Evolutionary conservation across 2,797 vertebrate genomes (phyloP).

Genomic region (Rhabdophis nuchalis): DNA sequence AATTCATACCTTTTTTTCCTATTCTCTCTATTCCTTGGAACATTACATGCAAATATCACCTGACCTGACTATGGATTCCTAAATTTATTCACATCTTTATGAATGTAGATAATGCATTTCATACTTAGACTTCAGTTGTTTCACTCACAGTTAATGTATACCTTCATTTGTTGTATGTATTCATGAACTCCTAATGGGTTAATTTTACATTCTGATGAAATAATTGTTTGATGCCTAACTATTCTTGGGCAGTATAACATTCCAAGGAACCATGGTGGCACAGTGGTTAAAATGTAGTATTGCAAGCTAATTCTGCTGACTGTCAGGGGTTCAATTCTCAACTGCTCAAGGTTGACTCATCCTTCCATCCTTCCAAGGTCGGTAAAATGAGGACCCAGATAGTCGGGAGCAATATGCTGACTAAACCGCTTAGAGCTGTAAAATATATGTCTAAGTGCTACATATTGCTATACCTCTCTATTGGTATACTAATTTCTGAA

Average conservation of each 20-base stretch:
- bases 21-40: not conserved
- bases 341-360: not conserved
- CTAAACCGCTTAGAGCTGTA: not conserved
- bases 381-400: not conserved
- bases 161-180: not conserved
- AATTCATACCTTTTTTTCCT: not conserved
- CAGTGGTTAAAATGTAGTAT: not conserved
- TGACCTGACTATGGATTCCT: not conserved
- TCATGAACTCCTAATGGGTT: not conserved
- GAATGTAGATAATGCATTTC: not conserved
- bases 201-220: not conserved
- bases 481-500: not conserved
- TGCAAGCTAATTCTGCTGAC: not conserved
- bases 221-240: not conserved
- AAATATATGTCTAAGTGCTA: not conserved
- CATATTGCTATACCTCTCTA: not conserved
- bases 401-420: not conserved
- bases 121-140: not conserved
- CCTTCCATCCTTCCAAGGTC: not conserved
- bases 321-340: not conserved
- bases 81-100: not conserved
- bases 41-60: not conserved
- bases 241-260: not conserved
- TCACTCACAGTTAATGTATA: not conserved
- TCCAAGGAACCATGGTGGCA: not conserved